Evolutionary conservation across 2,888 invertebrate species (phyloP), one percentile per base, ranked within the genome.

Genomic region (Mimachlamys varia): DNA sequence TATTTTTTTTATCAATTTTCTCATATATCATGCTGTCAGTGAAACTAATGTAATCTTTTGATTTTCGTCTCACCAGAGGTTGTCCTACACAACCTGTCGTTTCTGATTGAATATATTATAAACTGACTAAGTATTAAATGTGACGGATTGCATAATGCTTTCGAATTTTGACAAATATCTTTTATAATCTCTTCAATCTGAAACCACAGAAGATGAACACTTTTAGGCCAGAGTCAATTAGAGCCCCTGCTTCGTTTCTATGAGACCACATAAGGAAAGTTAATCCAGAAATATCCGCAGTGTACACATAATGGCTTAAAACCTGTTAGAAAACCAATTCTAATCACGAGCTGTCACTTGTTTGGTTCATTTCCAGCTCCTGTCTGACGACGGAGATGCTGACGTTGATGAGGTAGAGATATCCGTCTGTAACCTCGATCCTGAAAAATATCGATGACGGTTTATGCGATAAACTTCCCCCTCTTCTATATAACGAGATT

Each of bases 11-110:
- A 62, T 62, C 22, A 62, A 62, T 5, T 62, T 62, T 62, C 22
- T n/a, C 62, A 62, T 62, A 62, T 62, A 62, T 62, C 62, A n/a
- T 62, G 62, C 10, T 62, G 62, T 62, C 62, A 22, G 62, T n/a
- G 62, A 62, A 22, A 62, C 22, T 62, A 7, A 62, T n/a, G 22
- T n/a, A 62, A 62, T 22, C 62, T n/a, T 44, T 44, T 62, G 62
- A 7, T 7, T 62, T 62, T 62, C 62, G 22, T 62, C 62, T 22
- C 62, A 22, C 22, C 2, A 22, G 62, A n/a, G 62, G n/a, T 10
- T 62, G 7, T 62, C 22, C n/a, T 22, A 62, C 62, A 62, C 62
- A 22, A n/a, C n/a, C 3, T n/a, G 62, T 62, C 62, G 62, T 62
- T n/a, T n/a, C 62, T n/a, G 62, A 62, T 62, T 62, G 44, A 62